Percentiles rank a stretch among this genome's conserved stretches.
phyloP scores from a whole-genome alignment of 2,797 vertebrate genomes.

The Rachycentron canadum region DNA sequence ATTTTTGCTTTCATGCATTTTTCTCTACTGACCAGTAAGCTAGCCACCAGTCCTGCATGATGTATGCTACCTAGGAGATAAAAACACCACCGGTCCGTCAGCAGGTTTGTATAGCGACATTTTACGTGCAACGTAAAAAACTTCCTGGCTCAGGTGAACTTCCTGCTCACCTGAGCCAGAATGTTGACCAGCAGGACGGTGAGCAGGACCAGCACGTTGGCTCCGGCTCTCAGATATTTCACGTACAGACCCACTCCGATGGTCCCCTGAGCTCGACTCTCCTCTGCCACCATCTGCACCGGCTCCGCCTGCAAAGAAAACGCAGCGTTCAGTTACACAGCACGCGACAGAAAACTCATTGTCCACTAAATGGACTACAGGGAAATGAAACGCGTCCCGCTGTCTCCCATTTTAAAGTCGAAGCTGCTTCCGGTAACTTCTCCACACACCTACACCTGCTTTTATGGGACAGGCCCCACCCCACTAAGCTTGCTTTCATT shows the following conservation, averaged over 20 bases:
- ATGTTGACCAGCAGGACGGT: constrained; percentile 85
- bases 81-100: background rate
- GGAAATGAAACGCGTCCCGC: too few species aligned
- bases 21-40: constrained; percentile 89
- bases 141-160: too few species aligned
- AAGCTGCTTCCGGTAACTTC: too few species aligned
- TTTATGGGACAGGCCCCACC: too few species aligned
- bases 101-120: too few species aligned
- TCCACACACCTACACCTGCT: too few species aligned
- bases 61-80: constrained; percentile 85
- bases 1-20: background rate
- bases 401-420: too few species aligned
- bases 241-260: constrained; percentile 87
- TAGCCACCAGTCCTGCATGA: constrained; percentile 97
- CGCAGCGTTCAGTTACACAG: background rate
- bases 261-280: constrained; percentile 90
- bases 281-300: constrained; percentile 84
- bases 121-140: too few species aligned
- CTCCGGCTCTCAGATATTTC: constrained; percentile 91
- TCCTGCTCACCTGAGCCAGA: constrained; percentile 87
- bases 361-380: background rate
- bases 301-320: constrained; percentile 81
- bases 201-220: constrained; percentile 82
- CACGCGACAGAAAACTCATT: background rate
- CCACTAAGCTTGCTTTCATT: too few species aligned